These are phyloP conservation scores for Nephrotoma guestfalica DNA, from an alignment of 2,888 invertebrate genomes.

Conservation along the genomic window DNA sequence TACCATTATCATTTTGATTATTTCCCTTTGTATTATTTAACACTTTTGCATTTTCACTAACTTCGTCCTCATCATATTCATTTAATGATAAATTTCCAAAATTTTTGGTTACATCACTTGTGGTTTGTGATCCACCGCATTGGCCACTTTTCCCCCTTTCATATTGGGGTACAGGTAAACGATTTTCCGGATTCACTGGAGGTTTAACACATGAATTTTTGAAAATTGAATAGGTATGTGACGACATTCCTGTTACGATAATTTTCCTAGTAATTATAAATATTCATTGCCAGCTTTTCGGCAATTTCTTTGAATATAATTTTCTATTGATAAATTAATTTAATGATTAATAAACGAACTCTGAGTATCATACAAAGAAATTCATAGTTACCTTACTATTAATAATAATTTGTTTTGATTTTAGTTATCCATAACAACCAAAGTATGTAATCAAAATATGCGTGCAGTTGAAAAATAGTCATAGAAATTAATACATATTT, in stretches of 20 bases:
- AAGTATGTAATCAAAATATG: background rate
- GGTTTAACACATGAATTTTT: conserved; percentile 56
- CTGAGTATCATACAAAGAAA: background rate
- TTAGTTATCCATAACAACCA: background rate
- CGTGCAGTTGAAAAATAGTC: background rate
- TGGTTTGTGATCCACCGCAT: conserved; percentile 23
- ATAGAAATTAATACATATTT: background rate
- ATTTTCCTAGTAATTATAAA: background rate
- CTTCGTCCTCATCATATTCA: conserved; percentile 29
- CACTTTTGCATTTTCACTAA: conserved; percentile 16
- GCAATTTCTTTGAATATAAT: background rate
- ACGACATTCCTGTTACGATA: conserved; percentile 25
- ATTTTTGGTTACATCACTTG: conserved; percentile 20
- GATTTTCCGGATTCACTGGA: conserved; percentile 54
- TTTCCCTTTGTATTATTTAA: conserved; percentile 20
- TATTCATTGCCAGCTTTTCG: background rate
- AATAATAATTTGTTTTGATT: background rate
- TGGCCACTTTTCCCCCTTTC: conserved; percentile 35
- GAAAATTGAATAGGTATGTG: conserved; percentile 47
- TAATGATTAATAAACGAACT: background rate
- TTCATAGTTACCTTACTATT: background rate
- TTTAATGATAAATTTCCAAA: conserved; percentile 29
- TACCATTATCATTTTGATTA: background rate
- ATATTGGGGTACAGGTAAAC: conserved; percentile 54
- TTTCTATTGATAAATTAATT: background rate